Base-by-base conservation (phyloP, 1,140 invertebrate genomes). In the Dendrolimus punctatus region DNA sequence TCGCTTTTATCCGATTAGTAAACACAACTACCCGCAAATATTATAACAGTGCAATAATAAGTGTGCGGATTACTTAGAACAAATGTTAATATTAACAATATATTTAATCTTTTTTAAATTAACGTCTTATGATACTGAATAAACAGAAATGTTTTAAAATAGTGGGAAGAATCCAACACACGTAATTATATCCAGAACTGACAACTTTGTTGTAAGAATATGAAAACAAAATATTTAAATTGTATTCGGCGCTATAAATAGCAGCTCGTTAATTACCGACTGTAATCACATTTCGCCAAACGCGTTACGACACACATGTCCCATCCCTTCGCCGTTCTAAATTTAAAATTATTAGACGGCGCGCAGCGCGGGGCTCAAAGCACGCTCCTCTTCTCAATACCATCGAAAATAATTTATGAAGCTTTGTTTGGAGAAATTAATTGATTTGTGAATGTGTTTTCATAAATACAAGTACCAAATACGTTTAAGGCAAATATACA, bases 201-300 rank as follows among this genome's bases (percentile, higher is more conserved):
- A n/a, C 40, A 55, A 60, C 53, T 50, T 60, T 57, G 60, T 73
- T 66, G 70, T 68, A 66, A 66, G 66, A 71, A 73, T 72, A 67
- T 67, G 53, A 73, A 71, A 71, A 69, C 66, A 65, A 72, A 71
- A 76, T 73, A 78, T 80, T 76, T 71, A 69, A 77, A 78, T 77
- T 71, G 65, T 73, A 62, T 71, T 69, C 57, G 62, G 46, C 47
- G 62, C 68, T 68, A 72, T 73, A 85, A 85, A 85, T 85, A 85
- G 76, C 67, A 55, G 62, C 70, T 76, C 82, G 76, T 85, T 85
- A 85, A 85, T 85, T 81, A 80, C 76, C 47, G 68, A 73, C 71
- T 69, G 77, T 85, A 85, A 85, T 85, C 82, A 85, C 82, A 85
- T 85, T 85, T 85, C 82, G 82, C 82, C 82, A 85, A 82, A 85